These are phyloP conservation scores for Apteryx owenii DNA, from an alignment of 2,113 vertebrate genomes.

Conservation along the genomic window DNA sequence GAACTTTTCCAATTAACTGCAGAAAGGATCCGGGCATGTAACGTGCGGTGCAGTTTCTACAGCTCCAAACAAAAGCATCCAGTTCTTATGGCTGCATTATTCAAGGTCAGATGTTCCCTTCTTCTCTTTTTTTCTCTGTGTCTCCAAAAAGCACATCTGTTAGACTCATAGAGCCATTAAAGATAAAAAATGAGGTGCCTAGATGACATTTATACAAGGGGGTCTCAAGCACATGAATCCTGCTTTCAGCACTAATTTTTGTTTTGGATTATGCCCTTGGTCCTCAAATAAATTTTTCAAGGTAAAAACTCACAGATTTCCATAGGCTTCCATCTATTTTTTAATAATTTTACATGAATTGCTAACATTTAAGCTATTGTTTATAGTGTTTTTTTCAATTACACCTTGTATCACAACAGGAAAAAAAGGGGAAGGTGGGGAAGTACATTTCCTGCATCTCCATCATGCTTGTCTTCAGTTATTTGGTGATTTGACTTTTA, in stretches of 20 bases:
- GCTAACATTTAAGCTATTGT: neutral
- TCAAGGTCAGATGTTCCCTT: neutral
- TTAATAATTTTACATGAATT: neutral
- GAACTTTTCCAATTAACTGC: neutral
- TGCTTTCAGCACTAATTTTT: slow-evolving; percentile 44
- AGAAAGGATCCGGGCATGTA: neutral
- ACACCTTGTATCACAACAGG: neutral
- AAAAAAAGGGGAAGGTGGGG: neutral
- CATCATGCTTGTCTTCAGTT: neutral
- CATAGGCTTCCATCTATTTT: neutral
- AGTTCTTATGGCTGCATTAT: neutral
- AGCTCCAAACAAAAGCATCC: neutral
- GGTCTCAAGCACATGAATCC: neutral
- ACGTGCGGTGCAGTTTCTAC: neutral
- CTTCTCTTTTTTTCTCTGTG: neutral
- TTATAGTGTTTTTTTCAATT: neutral
- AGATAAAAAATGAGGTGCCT: slow-evolving; percentile 47
- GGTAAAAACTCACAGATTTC: neutral
- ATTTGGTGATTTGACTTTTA: neutral
- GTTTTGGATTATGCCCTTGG: neutral
- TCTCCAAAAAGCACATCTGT: slow-evolving; percentile 40
- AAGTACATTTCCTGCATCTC: neutral
- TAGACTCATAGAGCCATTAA: slow-evolving; percentile 6
- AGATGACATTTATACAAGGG: neutral
- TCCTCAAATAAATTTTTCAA: neutral